Evolutionary conservation across 2,113 vertebrate species (phyloP).

Genomic region (Odontophorus gujanensis): DNA sequence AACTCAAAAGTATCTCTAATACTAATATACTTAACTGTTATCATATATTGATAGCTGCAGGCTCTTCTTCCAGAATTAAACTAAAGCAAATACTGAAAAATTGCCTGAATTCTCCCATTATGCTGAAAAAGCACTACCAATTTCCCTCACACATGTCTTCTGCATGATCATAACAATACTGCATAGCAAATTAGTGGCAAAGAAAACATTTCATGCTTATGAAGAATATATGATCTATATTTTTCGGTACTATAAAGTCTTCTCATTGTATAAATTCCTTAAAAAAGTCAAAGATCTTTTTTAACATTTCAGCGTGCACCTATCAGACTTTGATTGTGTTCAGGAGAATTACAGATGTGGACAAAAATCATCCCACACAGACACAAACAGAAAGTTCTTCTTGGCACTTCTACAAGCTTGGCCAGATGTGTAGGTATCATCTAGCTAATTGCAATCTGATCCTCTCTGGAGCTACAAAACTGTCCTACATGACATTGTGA

Average conservation of each 20-base stretch:
- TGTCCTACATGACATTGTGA: background rate
- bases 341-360: background rate
- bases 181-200: background rate
- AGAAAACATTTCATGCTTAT: background rate
- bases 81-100: background rate
- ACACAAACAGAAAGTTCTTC: background rate
- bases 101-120: background rate
- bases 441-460: background rate
- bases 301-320: background rate
- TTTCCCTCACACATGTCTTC: background rate
- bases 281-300: background rate
- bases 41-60: background rate
- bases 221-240: background rate
- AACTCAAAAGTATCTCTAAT: background rate
- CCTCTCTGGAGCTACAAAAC: background rate
- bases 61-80: background rate
- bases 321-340: background rate
- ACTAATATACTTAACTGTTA: background rate
- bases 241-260: background rate
- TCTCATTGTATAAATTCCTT: background rate
- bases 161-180: background rate
- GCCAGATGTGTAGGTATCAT: background rate
- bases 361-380: background rate
- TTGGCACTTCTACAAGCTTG: background rate
- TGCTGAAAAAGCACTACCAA: background rate